phyloP scores from a whole-genome alignment of 2,888 invertebrate species.

The Metacarcinus magister region DNA sequence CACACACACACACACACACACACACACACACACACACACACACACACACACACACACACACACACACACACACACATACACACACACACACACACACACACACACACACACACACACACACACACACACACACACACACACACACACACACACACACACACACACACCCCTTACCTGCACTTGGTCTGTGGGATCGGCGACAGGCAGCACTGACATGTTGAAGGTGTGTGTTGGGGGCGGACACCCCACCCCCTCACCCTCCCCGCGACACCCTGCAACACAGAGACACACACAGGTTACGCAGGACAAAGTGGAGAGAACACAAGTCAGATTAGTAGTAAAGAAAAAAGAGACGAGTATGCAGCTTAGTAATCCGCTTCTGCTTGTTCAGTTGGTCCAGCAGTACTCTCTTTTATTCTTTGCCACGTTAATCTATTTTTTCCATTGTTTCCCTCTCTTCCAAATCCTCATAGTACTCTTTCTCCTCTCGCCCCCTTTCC shows the following conservation, averaged over 20 bases:
- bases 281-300: background rate
- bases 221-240: conserved; percentile 76
- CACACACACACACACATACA: background rate
- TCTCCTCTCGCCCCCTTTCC: background rate
- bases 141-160: conserved; percentile 42
- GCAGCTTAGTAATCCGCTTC: background rate
- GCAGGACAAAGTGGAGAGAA: background rate
- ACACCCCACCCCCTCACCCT: conserved; percentile 63
- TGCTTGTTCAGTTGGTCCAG: background rate
- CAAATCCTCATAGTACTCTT: background rate
- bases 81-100: too few relatives aligned
- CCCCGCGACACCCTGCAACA: background rate
- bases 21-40: background rate
- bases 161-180: conserved; percentile 67
- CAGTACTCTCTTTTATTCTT: background rate
- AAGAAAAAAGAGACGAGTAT: background rate
- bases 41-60: background rate
- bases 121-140: conserved; percentile 26
- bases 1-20: background rate
- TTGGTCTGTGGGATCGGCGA: conserved; percentile 70
- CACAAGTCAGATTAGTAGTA: background rate
- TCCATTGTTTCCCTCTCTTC: background rate
- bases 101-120: conserved; percentile 26
- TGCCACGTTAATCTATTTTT: background rate
- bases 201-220: conserved; percentile 74